phyloP scores from a whole-genome alignment of 2,888 invertebrate species.

The Platynereis dumerilii region DNA sequence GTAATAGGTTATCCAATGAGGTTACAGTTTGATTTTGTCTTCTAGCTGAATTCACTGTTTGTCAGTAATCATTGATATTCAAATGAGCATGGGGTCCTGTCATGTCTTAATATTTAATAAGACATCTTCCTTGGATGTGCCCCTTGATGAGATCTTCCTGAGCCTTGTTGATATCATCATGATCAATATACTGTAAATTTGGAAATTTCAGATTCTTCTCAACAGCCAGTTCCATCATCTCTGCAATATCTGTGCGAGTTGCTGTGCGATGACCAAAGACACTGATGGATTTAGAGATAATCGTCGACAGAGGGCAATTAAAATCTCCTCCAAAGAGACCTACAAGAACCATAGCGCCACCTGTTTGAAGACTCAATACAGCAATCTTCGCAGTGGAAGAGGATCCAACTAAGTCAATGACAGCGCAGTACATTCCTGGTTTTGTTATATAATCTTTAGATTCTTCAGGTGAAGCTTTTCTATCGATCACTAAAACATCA shows the following conservation, averaged over 20 bases:
- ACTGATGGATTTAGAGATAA: conserved; percentile 3
- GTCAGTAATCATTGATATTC: too few species aligned
- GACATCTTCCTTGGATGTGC: conserved; percentile 11
- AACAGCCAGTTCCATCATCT: conserved; percentile 1
- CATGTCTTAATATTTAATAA: conserved; percentile 8
- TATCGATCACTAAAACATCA: conserved; percentile 5
- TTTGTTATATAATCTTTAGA: not conserved
- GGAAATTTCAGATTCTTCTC: not conserved
- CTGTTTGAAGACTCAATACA: conserved; percentile 1
- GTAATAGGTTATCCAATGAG: too few species aligned
- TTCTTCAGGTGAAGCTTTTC: not conserved
- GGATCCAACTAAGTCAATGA: conserved; percentile 11
- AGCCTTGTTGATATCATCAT: conserved; percentile 7
- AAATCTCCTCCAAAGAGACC: conserved; percentile 12
- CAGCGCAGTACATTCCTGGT: conserved; percentile 2
- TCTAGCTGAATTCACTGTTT: too few species aligned
- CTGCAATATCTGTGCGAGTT: not conserved
- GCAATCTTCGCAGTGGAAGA: not conserved
- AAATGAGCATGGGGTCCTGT: too few species aligned
- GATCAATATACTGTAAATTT: not conserved
- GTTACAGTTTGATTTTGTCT: too few species aligned
- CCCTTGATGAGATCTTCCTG: not conserved
- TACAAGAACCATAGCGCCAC: not conserved
- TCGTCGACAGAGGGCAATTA: not conserved
- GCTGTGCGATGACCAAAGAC: conserved; percentile 2